A percentile compares a stretch with the other conserved stretches of the same genome.
phyloP scores from a whole-genome alignment of 92 coral and sea anemone genomes.

The Micromussa lordhowensis region DNA sequence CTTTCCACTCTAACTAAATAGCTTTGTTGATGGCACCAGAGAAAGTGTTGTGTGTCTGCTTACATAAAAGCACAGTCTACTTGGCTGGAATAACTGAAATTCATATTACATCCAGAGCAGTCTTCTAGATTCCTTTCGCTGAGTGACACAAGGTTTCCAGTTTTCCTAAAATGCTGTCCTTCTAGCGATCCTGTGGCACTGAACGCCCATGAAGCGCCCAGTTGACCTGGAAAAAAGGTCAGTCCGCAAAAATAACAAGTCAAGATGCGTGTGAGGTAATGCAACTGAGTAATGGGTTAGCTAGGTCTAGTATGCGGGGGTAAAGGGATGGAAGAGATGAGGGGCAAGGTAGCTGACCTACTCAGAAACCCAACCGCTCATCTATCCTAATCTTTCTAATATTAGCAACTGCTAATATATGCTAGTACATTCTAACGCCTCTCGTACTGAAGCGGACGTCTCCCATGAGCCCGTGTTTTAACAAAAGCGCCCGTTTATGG shows the following conservation, averaged over 20 bases:
- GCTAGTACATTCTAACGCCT: background rate
- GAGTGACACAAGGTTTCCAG: conserved; percentile 86
- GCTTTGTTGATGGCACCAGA: too few species aligned
- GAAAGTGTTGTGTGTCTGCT: background rate
- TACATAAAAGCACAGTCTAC: conserved; percentile 76
- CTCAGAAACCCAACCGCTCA: too few species aligned
- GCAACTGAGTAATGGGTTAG: background rate
- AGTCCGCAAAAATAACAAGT: background rate
- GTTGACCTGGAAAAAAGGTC: conserved; percentile 46
- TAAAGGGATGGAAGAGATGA: too few species aligned
- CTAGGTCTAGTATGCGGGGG: background rate
- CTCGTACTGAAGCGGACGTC: too few species aligned
- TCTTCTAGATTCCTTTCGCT: conserved; percentile 91
- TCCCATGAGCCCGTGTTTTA: too few species aligned
- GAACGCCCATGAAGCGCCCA: conserved; percentile 89
- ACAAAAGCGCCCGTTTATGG: background rate
- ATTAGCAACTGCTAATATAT: too few species aligned
- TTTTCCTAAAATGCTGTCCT: conserved; percentile 88
- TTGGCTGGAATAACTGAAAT: background rate
- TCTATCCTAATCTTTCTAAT: background rate
- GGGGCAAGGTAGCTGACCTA: too few species aligned
- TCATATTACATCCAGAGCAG: conserved; percentile 64
- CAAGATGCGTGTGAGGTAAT: background rate
- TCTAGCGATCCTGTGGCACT: conserved; percentile 94
- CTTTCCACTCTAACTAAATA: too few species aligned